Evolutionary conservation across 2,888 invertebrate genomes (phyloP), one percentile per base, ranked within the genome.

Genomic region (Heliconius cydno): DNA sequence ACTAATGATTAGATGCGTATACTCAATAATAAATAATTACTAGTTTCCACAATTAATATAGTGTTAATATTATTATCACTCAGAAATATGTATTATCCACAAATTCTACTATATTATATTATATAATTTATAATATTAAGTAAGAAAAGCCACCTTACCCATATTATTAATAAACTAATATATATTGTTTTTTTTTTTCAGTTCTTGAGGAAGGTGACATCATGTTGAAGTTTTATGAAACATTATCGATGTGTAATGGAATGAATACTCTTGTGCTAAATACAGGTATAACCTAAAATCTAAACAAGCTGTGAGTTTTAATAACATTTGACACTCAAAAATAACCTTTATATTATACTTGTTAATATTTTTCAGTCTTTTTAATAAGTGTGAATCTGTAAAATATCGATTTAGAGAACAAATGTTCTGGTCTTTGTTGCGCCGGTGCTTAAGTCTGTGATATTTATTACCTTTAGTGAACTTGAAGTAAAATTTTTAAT

Each of bases 171-270:
- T 25, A 0, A 34, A 34, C 6, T 57, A 52, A 52, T 52, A 19
- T 52, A 52, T 7, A 34, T 34, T 15, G 34, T 66, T n/a, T n/a
- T 12, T 28, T 28, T 12, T 73, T 86, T 82, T 84, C 90, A 96
- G 97, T 97, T 22, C 87, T 97, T 63, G 97, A 97, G 87, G 96
- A 98, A 86, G 96, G 97, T 80, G 96, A 96, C 1, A 98, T 98
- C 28, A 98, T 98, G 97, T 97, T 97, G 89, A 96, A 97, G 83
- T 95, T 98, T 86, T 96, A 98, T 88, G 97, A 97, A 83, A 97
- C 98, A 1, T 94, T 98, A 68, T 97, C 98, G 19, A 96, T 97
- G 84, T 98, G 98, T 89, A 93, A 93, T 46, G 92, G 91, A 73
- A 87, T 93, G 87, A 91, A 91, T 81, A 87, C 86, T 12, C 73